Percentiles rank a stretch among this genome's conserved stretches.
These are phyloP conservation scores for Cosmia trapezina DNA, from an alignment of 2,888 invertebrate species.

Conservation along the genomic window DNA sequence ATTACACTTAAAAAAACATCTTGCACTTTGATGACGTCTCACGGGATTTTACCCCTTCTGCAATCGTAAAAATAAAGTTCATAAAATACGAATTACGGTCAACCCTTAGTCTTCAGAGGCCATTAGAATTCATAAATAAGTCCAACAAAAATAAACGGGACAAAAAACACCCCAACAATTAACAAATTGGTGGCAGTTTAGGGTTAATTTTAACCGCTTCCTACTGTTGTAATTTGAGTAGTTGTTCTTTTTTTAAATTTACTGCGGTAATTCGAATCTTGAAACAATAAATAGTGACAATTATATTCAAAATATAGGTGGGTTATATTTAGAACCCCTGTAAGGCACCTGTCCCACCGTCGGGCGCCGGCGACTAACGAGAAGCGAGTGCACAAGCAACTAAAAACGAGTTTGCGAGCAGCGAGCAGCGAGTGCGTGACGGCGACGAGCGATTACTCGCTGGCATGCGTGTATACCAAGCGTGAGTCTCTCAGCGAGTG, in stretches of 20 bases:
- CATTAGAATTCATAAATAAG: constrained; percentile 89
- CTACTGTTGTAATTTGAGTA: constrained; percentile 75
- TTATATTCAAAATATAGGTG: constrained; percentile 53
- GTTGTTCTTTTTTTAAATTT: constrained; percentile 72
- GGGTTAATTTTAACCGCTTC: constrained; percentile 87
- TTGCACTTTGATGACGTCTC: constrained; percentile 67
- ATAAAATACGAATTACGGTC: constrained; percentile 88
- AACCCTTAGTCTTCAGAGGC: constrained; percentile 84
- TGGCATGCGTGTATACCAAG: background rate
- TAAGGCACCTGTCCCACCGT: background rate
- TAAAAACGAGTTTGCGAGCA: background rate
- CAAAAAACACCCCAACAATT: constrained; percentile 87
- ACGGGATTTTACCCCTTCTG: constrained; percentile 77
- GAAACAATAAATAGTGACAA: constrained; percentile 86
- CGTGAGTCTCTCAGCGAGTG: background rate
- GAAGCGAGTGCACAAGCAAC: too few relatives aligned
- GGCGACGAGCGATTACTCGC: background rate
- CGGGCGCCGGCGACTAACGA: too few relatives aligned
- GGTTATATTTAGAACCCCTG: constrained; percentile 27
- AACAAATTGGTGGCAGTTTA: constrained; percentile 87
- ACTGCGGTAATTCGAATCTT: constrained; percentile 81
- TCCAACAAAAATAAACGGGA: constrained; percentile 76
- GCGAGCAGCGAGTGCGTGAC: background rate
- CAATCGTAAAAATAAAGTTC: constrained; percentile 84
- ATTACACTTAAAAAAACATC: constrained; percentile 64